phyloP scores from a whole-genome alignment of 2,888 invertebrate genomes.

The Hydrotaea diabolus region DNA sequence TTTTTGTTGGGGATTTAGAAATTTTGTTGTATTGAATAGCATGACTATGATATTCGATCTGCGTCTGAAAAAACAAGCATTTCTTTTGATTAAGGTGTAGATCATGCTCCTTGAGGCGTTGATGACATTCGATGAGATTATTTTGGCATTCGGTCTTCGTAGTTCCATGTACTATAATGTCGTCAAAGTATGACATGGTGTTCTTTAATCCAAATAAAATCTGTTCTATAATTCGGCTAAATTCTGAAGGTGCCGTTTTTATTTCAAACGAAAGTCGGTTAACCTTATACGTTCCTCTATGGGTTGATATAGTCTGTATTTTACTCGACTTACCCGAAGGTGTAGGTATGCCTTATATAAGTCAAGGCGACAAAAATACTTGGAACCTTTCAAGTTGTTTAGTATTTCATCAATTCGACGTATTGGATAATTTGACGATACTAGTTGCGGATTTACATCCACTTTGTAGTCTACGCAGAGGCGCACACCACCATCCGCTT shows the following conservation, averaged over 20 bases:
- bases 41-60: constrained; percentile 60
- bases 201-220: constrained; percentile 60
- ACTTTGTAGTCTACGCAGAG: constrained; percentile 52
- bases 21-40: constrained; percentile 51
- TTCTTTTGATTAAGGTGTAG: constrained; percentile 54
- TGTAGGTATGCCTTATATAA: constrained; percentile 53
- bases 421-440: constrained; percentile 34
- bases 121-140: constrained; percentile 56
- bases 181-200: constrained; percentile 61
- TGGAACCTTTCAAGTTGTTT: constrained; percentile 41
- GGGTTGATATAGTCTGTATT: constrained; percentile 55
- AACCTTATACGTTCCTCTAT: constrained; percentile 47
- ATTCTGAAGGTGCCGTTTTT: constrained; percentile 59
- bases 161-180: constrained; percentile 55
- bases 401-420: constrained; percentile 57
- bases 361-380: constrained; percentile 53
- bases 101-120: constrained; percentile 56
- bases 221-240: constrained; percentile 64
- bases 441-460: constrained; percentile 44
- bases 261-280: constrained; percentile 52
- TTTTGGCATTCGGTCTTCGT: constrained; percentile 57
- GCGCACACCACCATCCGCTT: constrained; percentile 42
- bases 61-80: constrained; percentile 26
- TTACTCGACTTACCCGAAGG: constrained; percentile 40
- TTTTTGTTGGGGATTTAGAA: constrained; percentile 58